Conservation (phyloP, 2,888 invertebrate species). For the Andrena minutula region DNA sequence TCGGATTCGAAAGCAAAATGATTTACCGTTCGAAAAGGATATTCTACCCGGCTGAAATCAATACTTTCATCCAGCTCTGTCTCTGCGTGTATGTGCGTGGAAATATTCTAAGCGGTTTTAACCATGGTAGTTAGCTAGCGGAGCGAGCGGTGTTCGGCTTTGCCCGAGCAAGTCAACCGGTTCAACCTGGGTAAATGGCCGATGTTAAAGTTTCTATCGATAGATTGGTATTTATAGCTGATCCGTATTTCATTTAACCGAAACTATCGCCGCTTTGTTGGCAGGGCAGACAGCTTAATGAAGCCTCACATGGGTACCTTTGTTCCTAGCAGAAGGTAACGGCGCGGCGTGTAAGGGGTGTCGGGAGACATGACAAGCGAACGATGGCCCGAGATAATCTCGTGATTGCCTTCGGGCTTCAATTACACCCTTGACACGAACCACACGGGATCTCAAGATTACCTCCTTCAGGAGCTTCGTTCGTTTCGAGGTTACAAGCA, state of each 20-base stretch:
- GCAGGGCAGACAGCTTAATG: slow-evolving; percentile 63
- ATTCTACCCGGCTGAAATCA: neutral
- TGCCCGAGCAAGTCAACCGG: slow-evolving; percentile 39
- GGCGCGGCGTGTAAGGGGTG: slow-evolving; percentile 61
- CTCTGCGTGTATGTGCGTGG: neutral
- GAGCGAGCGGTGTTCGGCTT: slow-evolving; percentile 43
- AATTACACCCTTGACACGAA: slow-evolving; percentile 54
- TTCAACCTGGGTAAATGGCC: slow-evolving; percentile 30
- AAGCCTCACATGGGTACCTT: slow-evolving; percentile 63
- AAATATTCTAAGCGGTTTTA: slow-evolving; percentile 1
- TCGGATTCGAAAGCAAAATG: neutral
- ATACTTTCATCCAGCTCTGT: neutral
- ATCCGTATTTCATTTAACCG: slow-evolving; percentile 68
- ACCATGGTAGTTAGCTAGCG: slow-evolving; percentile 27
- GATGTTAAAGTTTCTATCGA: slow-evolving; percentile 62
- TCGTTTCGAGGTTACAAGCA: slow-evolving; percentile 3
- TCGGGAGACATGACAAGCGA: slow-evolving; percentile 66
- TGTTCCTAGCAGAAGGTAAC: slow-evolving; percentile 62
- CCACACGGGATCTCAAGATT: slow-evolving; percentile 56
- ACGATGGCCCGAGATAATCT: slow-evolving; percentile 68
- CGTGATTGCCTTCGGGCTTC: slow-evolving; percentile 61
- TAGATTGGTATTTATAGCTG: slow-evolving; percentile 68
- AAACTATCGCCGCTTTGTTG: slow-evolving; percentile 67
- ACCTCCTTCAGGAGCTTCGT: slow-evolving; percentile 28
- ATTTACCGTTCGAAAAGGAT: neutral